Evolutionary conservation across 2,113 vertebrate species (phyloP).

Genomic region (Puma concolor): DNA sequence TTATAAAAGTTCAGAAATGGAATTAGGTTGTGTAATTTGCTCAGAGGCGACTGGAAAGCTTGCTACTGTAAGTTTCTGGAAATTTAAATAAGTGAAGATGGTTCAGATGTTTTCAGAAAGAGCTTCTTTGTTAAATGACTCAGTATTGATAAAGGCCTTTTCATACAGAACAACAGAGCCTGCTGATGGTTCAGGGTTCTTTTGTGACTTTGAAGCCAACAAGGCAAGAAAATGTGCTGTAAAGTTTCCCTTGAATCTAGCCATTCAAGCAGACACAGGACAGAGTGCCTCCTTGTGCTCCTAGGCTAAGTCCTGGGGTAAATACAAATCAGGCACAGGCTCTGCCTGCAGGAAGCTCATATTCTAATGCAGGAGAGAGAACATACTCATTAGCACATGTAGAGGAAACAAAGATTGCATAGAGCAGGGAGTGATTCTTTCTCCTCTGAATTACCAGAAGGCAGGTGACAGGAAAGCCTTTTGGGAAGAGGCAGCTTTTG

Average conservation of each 20-base stretch:
- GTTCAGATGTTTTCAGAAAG: slow-evolving; percentile 60
- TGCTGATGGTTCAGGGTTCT: slow-evolving; percentile 29
- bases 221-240: slow-evolving; percentile 39
- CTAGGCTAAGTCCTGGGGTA: not conserved
- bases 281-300: not conserved
- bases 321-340: not conserved
- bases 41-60: not conserved
- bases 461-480: not conserved
- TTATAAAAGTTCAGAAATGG: slow-evolving; percentile 50
- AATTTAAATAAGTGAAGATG: slow-evolving; percentile 55
- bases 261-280: not conserved
- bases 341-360: not conserved
- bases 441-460: not conserved
- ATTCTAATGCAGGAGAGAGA: not conserved
- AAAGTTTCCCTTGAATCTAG: not conserved
- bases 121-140: slow-evolving; percentile 49
- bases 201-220: slow-evolving; percentile 51
- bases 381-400: not conserved
- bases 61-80: slow-evolving; percentile 6
- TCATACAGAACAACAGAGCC: not conserved
- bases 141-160: slow-evolving; percentile 42
- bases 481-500: not conserved
- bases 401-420: not conserved
- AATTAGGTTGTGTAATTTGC: slow-evolving; percentile 57
- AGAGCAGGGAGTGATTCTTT: not conserved